These are phyloP conservation scores for Sturnus vulgaris DNA, from an alignment of 2,113 vertebrate genomes.

Conservation along the genomic window DNA sequence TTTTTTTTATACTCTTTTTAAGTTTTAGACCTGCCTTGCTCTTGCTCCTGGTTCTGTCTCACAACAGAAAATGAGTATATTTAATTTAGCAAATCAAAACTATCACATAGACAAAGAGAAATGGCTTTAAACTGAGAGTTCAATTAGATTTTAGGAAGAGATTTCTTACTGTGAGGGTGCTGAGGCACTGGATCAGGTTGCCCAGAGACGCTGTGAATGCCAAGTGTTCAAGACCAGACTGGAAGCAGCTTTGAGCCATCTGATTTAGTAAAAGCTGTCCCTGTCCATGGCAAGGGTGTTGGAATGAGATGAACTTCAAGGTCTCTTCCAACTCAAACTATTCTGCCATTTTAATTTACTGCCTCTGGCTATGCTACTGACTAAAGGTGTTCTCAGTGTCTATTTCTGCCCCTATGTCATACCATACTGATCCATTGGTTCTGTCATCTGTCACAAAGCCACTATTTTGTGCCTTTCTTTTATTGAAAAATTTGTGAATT, in stretches of 20 bases:
- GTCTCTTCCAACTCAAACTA: neutral
- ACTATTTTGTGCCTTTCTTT: neutral
- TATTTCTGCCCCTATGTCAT: neutral
- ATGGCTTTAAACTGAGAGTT: neutral
- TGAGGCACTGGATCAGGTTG: neutral
- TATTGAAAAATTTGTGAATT: neutral
- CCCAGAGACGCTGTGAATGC: neutral
- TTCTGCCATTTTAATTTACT: neutral
- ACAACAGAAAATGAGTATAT: too few relatives aligned
- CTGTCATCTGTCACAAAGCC: neutral
- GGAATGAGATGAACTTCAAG: neutral
- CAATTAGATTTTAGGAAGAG: neutral
- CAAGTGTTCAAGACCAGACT: neutral
- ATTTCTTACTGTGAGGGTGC: neutral
- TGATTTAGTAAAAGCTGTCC: neutral
- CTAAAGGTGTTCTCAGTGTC: neutral
- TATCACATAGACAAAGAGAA: neutral
- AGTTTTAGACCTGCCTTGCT: too few relatives aligned
- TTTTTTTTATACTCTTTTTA: too few relatives aligned
- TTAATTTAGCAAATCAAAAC: too few relatives aligned
- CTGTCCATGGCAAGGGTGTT: neutral
- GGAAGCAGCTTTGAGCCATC: neutral
- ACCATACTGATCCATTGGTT: neutral
- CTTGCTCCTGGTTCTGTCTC: too few relatives aligned
- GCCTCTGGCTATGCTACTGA: neutral